Conservation (phyloP, 2,797 vertebrate genomes). For the Microctenopoma stevenorrisi region DNA sequence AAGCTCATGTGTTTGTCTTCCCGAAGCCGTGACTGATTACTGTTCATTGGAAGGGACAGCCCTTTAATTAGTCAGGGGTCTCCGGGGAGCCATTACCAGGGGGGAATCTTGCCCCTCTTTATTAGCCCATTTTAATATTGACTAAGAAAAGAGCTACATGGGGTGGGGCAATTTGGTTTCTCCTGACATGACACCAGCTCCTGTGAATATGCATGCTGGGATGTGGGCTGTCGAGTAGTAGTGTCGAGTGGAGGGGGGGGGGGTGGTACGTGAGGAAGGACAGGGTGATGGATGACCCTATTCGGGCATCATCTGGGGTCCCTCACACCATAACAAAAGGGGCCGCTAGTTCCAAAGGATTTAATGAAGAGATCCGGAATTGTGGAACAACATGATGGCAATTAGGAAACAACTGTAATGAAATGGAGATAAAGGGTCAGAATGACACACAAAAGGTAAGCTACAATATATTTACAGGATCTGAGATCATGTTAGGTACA, state of each 20-base stretch:
- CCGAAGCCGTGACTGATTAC: slow-evolving; percentile 77
- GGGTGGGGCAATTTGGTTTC: slow-evolving; percentile 67
- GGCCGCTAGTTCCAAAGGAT: slow-evolving; percentile 54
- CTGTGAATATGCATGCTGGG: slow-evolving; percentile 79
- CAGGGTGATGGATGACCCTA: slow-evolving; percentile 78
- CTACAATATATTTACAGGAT: not conserved
- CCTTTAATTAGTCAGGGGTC: slow-evolving; percentile 84
- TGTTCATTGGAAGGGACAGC: slow-evolving; percentile 79
- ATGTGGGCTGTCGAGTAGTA: slow-evolving; percentile 34
- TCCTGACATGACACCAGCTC: slow-evolving; percentile 74
- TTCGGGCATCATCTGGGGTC: slow-evolving; percentile 78
- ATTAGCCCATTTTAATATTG: slow-evolving; percentile 87
- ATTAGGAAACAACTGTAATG: not conserved
- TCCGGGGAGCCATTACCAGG: slow-evolving; percentile 79
- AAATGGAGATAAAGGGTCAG: slow-evolving; percentile 5
- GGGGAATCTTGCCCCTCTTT: slow-evolving; percentile 85
- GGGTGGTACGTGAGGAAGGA: slow-evolving; percentile 49
- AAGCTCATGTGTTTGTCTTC: slow-evolving; percentile 63
- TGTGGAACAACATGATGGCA: slow-evolving; percentile 30
- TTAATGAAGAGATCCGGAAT: slow-evolving; percentile 72
- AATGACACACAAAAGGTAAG: not conserved
- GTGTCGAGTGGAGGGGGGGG: slow-evolving; percentile 32
- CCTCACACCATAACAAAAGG: slow-evolving; percentile 72
- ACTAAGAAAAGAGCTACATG: slow-evolving; percentile 68
- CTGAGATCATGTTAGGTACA: not conserved